A percentile compares a stretch with the other conserved stretches of the same genome.
phyloP scores from a whole-genome alignment of 2,888 invertebrate genomes.

The Drosophila ezoana region DNA sequence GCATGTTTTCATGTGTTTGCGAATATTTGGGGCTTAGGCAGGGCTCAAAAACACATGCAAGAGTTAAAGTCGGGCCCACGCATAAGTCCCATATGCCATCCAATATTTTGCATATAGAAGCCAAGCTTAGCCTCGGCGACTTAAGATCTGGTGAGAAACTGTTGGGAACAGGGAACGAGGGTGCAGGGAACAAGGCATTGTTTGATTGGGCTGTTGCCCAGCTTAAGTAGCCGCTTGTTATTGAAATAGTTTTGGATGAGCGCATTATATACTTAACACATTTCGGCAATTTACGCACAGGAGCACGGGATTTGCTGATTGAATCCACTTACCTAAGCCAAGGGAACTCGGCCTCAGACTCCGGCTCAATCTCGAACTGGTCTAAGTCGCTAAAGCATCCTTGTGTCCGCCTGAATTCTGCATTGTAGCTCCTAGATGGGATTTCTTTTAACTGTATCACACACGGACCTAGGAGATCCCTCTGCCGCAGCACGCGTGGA shows the following conservation, averaged over 20 bases:
- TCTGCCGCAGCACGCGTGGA: constrained; percentile 60
- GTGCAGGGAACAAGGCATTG: constrained; percentile 42
- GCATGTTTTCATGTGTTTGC: constrained; percentile 29
- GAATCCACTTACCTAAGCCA: constrained; percentile 79
- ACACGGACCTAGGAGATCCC: neutral
- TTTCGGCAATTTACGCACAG: constrained; percentile 69
- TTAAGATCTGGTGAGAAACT: constrained; percentile 24
- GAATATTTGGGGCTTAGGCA: constrained; percentile 65
- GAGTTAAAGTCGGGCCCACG: constrained; percentile 68
- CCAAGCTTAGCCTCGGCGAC: constrained; percentile 37
- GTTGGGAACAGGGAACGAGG: neutral
- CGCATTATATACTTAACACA: constrained; percentile 83
- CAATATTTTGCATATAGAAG: constrained; percentile 66
- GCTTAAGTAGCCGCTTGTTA: constrained; percentile 64
- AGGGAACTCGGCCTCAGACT: neutral
- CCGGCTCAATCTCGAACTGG: constrained; percentile 8
- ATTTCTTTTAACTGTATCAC: constrained; percentile 66
- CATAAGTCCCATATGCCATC: constrained; percentile 41
- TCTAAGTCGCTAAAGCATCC: constrained; percentile 70
- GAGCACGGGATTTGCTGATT: constrained; percentile 70
- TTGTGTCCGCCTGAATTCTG: constrained; percentile 37
- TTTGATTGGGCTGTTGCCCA: constrained; percentile 56
- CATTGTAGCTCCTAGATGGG: constrained; percentile 24
- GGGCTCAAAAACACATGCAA: constrained; percentile 59
- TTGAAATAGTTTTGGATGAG: constrained; percentile 77